A percentile compares a stretch with the other conserved stretches of the same genome.
Evolutionary conservation across 2,888 invertebrate genomes (phyloP).

Genomic region (Cephonodes hylas): DNA sequence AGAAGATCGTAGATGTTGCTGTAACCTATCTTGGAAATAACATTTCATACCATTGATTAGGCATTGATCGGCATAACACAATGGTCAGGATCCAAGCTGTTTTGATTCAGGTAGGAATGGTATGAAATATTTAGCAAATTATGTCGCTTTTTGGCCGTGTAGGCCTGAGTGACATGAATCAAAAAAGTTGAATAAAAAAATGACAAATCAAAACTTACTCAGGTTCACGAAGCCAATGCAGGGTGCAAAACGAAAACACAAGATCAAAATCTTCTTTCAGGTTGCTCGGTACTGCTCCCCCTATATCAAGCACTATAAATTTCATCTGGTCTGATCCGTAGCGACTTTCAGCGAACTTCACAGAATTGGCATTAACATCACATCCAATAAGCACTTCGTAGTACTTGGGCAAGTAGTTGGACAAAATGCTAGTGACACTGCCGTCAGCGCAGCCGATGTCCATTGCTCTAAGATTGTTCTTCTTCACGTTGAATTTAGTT

Average conservation of each 20-base stretch:
- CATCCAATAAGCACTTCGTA: neutral
- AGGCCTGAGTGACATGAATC: too few relatives aligned
- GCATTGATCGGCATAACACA: too few relatives aligned
- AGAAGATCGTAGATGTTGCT: neutral
- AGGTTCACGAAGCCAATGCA: conserved; percentile 4
- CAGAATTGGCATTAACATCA: neutral
- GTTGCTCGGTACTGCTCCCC: neutral
- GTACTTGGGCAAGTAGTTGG: neutral
- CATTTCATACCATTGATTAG: too few relatives aligned
- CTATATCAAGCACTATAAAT: conserved; percentile 8
- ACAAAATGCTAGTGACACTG: neutral
- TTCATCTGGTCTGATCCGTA: neutral
- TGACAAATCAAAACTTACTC: neutral
- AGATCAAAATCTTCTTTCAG: neutral
- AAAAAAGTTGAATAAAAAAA: too few relatives aligned
- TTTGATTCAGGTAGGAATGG: too few relatives aligned
- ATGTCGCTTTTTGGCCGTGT: too few relatives aligned
- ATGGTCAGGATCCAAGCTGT: too few relatives aligned
- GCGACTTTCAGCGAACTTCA: neutral
- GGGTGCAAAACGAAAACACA: neutral
- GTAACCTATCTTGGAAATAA: conserved; percentile 6
- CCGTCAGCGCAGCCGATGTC: conserved; percentile 5
- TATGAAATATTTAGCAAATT: too few relatives aligned
- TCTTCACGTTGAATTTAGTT: neutral
- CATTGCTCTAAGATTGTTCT: neutral